Evolutionary conservation across 2,888 invertebrate species (phyloP).

Genomic region (Eilema depressum): DNA sequence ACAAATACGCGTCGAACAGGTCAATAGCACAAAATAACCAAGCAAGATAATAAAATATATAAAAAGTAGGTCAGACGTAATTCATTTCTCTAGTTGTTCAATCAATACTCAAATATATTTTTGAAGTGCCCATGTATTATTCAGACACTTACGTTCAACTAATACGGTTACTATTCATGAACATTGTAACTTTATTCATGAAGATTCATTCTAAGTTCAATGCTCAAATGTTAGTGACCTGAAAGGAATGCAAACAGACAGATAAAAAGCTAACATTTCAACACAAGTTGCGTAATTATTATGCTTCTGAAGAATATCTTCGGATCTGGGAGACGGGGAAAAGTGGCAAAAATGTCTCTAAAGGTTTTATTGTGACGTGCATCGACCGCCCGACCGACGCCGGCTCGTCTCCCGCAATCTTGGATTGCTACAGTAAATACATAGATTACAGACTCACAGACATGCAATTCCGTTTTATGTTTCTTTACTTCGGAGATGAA

Average conservation of each 20-base stretch:
- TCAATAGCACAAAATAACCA: slow-evolving; percentile 28
- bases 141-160: slow-evolving; percentile 23
- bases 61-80: slow-evolving; percentile 28
- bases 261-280: slow-evolving; percentile 15
- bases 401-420: slow-evolving; percentile 78
- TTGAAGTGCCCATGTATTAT: slow-evolving; percentile 23
- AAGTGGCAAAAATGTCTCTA: slow-evolving; percentile 45
- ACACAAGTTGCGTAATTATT: slow-evolving; percentile 43
- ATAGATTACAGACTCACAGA: slow-evolving; percentile 64
- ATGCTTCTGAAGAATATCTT: slow-evolving; percentile 36
- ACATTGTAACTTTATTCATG: not conserved
- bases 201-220: not conserved
- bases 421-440: slow-evolving; percentile 71
- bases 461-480: slow-evolving; percentile 51
- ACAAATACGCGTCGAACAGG: slow-evolving; percentile 4
- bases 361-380: slow-evolving; percentile 65
- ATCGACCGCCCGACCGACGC: slow-evolving; percentile 79
- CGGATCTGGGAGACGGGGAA: slow-evolving; percentile 35
- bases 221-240: not conserved
- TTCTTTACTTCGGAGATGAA: slow-evolving; percentile 29
- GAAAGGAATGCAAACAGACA: not conserved
- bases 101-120: slow-evolving; percentile 23
- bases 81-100: slow-evolving; percentile 17
- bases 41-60: slow-evolving; percentile 17
- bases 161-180: not conserved